Conservation (phyloP, 2,113 vertebrate genomes). For the Neotragus pygmaeus region DNA sequence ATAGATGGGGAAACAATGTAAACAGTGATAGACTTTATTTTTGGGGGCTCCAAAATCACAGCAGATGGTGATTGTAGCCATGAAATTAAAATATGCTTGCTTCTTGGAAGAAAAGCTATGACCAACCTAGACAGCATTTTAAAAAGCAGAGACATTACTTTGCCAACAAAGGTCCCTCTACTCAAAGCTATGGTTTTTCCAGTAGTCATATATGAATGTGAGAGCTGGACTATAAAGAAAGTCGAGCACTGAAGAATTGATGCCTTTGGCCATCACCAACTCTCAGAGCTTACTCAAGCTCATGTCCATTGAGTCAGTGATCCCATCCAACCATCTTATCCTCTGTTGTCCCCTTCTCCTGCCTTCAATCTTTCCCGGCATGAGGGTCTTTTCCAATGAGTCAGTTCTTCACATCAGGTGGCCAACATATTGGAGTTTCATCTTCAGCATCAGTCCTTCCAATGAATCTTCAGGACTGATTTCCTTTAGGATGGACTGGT, state of each 20-base stretch:
- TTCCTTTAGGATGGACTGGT: neutral
- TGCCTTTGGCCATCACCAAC: neutral
- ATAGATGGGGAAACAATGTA: neutral
- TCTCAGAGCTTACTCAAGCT: neutral
- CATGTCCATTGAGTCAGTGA: neutral
- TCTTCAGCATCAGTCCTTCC: neutral
- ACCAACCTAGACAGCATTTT: neutral
- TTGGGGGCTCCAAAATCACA: neutral
- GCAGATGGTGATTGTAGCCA: neutral
- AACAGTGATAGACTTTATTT: neutral
- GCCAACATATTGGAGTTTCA: neutral
- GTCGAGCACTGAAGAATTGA: accelerated
- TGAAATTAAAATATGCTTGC: neutral
- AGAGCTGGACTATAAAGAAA: neutral
- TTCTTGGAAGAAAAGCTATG: neutral
- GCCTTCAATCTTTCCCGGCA: neutral
- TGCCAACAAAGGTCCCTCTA: neutral
- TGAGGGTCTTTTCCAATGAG: neutral
- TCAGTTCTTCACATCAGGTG: neutral
- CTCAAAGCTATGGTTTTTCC: neutral
- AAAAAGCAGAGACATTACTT: neutral
- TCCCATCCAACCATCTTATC: neutral
- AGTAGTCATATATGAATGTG: neutral
- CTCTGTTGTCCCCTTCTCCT: neutral
- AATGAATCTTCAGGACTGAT: neutral